Evolutionary conservation across 2,888 invertebrate genomes (phyloP), one percentile per base, ranked within the genome.

Genomic region (Noctua janthe): DNA sequence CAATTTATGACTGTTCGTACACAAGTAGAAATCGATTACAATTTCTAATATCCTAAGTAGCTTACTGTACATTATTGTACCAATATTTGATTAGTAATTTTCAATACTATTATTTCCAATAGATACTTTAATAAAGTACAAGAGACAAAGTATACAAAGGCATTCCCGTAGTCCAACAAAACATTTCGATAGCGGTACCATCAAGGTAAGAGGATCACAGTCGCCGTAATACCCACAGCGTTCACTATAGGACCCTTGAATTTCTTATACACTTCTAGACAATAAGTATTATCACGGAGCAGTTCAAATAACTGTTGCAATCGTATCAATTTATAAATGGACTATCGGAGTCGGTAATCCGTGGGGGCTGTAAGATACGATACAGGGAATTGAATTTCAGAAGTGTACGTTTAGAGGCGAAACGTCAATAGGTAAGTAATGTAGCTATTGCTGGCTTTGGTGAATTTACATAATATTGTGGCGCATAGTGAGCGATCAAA

Each of bases 171-270:
- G 84, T 85, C 67, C 78, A 88, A 90, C 85, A 89, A 91, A 90
- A 91, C 91, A 90, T 92, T 91, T 93, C 92, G 91, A 94, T 93
- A 90, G 91, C 88, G 87, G 87, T 87, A 88, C 93, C 90, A 94
- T 94, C 93, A 91, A 93, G 91, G 92, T 95, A 95, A 95, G 95
- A 95, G 94, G 95, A 95, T 96, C 94, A 94, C 87, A 92, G 92
- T 91, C 90, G 84, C 90, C 90, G 89, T 93, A 94, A 93, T 92
- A 91, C 91, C 91, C 90, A 82, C 89, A 91, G 87, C 91, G 91
- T 91, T 92, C 92, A 90, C 85, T 89, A 89, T 87, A 91, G 83
- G 78, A 89, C 87, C 87, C 89, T 91, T 88, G 88, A 85, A 89
- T 86, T 90, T 84, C 89, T 90, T 87, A 84, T 87, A 88, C 78